Percentiles rank a stretch among this genome's conserved stretches.
These are phyloP conservation scores for Protobothrops mucrosquamatus DNA, from an alignment of 2,113 vertebrate species.

Conservation along the genomic window DNA sequence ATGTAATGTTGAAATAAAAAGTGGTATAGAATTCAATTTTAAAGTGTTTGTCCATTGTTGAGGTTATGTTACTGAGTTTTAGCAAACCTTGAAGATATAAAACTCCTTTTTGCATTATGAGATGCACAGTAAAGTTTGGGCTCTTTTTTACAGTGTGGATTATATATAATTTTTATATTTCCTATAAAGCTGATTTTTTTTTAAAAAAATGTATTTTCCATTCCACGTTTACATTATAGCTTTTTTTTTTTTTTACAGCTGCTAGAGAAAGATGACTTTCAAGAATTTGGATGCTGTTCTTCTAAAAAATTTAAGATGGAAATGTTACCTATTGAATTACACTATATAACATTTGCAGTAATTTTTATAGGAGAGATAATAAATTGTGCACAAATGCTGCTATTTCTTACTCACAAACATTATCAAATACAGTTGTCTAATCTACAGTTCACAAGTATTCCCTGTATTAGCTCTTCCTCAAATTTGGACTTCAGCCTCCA, in stretches of 20 bases:
- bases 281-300: neutral
- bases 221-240: neutral
- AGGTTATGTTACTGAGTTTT: neutral
- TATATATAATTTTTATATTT: neutral
- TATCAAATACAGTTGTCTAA: neutral
- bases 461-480: neutral
- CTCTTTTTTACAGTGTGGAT: neutral
- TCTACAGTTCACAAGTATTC: neutral
- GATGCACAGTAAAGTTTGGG: neutral
- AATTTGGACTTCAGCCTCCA: neutral
- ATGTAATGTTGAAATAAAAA: neutral
- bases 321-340: neutral
- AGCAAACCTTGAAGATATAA: neutral
- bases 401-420: constrained; percentile 2
- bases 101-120: neutral
- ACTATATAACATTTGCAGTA: neutral
- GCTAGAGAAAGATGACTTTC: neutral
- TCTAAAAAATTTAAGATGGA: neutral
- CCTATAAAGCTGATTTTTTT: neutral
- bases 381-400: neutral
- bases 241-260: neutral
- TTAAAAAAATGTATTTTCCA: neutral
- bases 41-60: neutral
- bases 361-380: constrained; percentile 24
- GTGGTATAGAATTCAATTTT: neutral